Conservation (phyloP, 2,888 invertebrate genomes). For the Conus canariensis region DNA sequence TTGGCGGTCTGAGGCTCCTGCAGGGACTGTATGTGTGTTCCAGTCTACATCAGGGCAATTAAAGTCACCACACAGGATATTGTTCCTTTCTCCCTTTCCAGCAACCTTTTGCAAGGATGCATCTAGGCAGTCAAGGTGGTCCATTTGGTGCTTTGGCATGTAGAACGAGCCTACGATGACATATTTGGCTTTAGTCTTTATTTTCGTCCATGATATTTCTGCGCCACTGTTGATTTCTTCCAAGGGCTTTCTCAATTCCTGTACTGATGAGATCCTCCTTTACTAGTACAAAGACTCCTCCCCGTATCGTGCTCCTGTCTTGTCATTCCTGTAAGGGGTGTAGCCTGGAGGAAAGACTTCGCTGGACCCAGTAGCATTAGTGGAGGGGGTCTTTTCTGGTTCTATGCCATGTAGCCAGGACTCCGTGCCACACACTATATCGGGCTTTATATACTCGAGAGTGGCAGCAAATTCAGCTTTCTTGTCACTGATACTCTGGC, state of each 20-base stretch:
- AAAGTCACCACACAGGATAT: background rate
- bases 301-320: background rate
- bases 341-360: background rate
- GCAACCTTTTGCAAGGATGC: background rate
- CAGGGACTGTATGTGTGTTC: background rate
- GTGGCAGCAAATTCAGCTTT: background rate
- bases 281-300: background rate
- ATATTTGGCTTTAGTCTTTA: background rate
- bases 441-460: background rate
- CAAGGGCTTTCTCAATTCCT: background rate
- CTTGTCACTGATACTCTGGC: background rate
- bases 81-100: background rate
- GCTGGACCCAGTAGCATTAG: background rate
- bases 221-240: background rate
- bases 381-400: background rate
- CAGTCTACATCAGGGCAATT: constrained; percentile 7
- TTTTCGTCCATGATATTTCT: background rate
- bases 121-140: background rate
- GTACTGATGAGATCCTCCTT: background rate
- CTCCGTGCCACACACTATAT: background rate
- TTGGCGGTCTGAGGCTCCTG: background rate
- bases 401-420: background rate
- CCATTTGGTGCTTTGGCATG: background rate
- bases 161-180: background rate
- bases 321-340: background rate